A percentile compares a stretch with the other conserved stretches of the same genome.
Conservation (phyloP, 2,113 vertebrate genomes). For the Ginglymostoma cirratum region DNA sequence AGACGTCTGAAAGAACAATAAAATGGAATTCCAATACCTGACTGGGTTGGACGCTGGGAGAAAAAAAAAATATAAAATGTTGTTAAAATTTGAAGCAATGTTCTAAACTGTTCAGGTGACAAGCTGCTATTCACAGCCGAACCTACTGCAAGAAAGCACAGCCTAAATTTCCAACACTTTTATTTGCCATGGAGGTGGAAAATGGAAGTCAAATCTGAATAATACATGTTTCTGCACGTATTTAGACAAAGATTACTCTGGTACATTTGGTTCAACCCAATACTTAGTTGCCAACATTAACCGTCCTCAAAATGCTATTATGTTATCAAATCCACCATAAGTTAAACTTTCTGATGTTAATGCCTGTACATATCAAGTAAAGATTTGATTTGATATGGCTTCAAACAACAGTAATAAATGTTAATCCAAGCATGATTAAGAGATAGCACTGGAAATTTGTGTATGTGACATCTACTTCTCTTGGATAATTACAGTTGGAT, state of each 20-base stretch:
- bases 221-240: not conserved
- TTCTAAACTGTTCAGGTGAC: not conserved
- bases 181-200: not conserved
- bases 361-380: not conserved
- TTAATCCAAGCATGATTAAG: slow-evolving; percentile 10
- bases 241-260: not conserved
- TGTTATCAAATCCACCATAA: not conserved
- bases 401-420: slow-evolving; percentile 15
- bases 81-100: slow-evolving; percentile 4
- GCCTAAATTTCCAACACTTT: slow-evolving; percentile 6
- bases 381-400: not conserved
- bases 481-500: not conserved
- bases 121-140: not conserved
- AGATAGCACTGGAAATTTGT: too few relatives aligned
- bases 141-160: not conserved
- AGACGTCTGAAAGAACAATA: not conserved
- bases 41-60: not conserved
- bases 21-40: not conserved
- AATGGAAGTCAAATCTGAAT: not conserved
- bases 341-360: slow-evolving; percentile 7
- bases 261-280: not conserved
- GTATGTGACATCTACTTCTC: not conserved
- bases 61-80: slow-evolving; percentile 21
- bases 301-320: not conserved
- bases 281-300: not conserved